Evolutionary conservation across 2,113 vertebrate species (phyloP), one percentile per base, ranked within the genome.

Genomic region (Podilymbus podiceps): DNA sequence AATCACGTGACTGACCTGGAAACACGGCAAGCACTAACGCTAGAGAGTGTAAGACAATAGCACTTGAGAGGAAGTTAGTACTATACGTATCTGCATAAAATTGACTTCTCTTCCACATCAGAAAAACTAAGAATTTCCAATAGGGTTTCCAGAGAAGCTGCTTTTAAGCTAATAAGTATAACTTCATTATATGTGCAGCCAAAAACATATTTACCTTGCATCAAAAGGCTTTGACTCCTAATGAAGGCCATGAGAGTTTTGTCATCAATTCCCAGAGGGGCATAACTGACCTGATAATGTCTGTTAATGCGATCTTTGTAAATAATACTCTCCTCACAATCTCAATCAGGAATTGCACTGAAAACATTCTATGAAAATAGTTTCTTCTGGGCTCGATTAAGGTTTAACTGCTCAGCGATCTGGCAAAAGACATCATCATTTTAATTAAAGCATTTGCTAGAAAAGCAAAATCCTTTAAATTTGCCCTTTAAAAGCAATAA

Each of bases 81-180:
- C 98, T 98, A 98, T 98, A 97, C 98, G 98, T 98, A 98, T 46
- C 93, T 88, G n/a, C 44, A 64, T 95, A 98, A 97, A 98, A 98
- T 97, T 93, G 96, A 90, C 95, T 94, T 96, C 97, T 97, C 94
- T 95, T 95, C 93, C 94, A 97, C 94, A 83, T 88, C 74, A 97
- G 80, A 88, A 93, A 96, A 97, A 73, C 81, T 72, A 96, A 96
- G 83, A 96, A 96, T 98, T 97, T 94, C 95, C 95, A 96, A 23
- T 15, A 94, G 93, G 44, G 62, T 92, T 98, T 96, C 86, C 92
- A 97, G 77, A 88, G 85, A 86, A 84, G 82, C 44, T 89, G 94
- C 85, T 97, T 88, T 95, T 85, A 93, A 93, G 88, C 30, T 92
- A 93, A 85, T 88, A 89, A 0, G 33, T 62, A 8, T 96, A 95